Evolutionary conservation across 2,113 vertebrate genomes (phyloP).

Genomic region (Tragelaphus scriptus): DNA sequence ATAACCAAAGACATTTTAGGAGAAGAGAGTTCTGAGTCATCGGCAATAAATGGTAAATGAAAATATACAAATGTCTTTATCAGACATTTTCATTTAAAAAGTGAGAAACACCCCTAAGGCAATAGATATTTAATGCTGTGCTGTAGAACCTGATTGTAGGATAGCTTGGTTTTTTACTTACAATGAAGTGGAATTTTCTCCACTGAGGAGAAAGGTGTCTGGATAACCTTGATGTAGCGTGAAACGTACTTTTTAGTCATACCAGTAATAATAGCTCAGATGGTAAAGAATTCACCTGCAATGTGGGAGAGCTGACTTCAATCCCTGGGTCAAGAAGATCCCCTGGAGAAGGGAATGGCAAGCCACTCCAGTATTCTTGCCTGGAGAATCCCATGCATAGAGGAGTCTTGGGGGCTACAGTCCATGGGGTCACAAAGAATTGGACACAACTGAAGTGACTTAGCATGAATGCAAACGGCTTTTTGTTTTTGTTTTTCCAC

Average conservation of each 20-base stretch:
- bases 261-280: not conserved
- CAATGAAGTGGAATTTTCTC: constrained; percentile 33
- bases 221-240: constrained; percentile 1
- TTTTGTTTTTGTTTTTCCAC: not conserved
- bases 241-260: constrained; percentile 15
- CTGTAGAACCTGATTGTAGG: not conserved
- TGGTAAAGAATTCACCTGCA: not conserved
- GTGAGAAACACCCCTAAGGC: not conserved
- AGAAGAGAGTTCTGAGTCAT: not conserved
- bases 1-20: not conserved
- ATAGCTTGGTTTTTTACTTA: constrained; percentile 35
- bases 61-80: constrained; percentile 35
- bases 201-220: not conserved
- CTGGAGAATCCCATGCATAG: not conserved
- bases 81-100: constrained; percentile 41
- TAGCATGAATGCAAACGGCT: not conserved
- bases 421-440: not conserved
- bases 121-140: constrained; percentile 1
- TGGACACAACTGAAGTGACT: not conserved
- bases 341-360: not conserved
- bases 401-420: not conserved
- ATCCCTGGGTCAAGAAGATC: not conserved
- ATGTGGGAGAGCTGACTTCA: not conserved
- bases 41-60: constrained; percentile 17
- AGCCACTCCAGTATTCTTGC: not conserved